These are phyloP conservation scores for Vidua chalybeata DNA, from an alignment of 2,113 vertebrate genomes.

Conservation along the genomic window DNA sequence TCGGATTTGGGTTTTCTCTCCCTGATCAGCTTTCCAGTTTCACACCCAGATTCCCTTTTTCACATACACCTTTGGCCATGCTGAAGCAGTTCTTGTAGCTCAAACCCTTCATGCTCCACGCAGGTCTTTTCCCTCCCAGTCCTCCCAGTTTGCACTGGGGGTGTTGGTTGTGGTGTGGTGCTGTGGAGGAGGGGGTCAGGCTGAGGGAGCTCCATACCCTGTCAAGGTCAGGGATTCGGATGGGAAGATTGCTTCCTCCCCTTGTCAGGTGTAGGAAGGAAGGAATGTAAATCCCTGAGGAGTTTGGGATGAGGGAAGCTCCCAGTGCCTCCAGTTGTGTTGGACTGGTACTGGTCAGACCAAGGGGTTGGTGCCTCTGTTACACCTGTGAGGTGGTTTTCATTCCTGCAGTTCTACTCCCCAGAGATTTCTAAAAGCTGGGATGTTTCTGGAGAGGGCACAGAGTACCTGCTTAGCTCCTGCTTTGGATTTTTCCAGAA, in stretches of 20 bases:
- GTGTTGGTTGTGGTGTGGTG: neutral
- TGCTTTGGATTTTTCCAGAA: neutral
- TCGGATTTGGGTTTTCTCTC: neutral
- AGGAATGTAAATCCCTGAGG: neutral
- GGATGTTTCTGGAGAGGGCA: neutral
- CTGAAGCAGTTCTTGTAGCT: neutral
- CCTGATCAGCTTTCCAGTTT: too few relatives aligned
- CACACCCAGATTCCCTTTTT: neutral
- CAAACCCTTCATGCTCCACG: rapidly evolving
- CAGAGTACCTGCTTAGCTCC: neutral
- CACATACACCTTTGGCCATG: neutral
- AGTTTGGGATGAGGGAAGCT: neutral
- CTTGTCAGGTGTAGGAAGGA: neutral
- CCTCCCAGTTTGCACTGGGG: neutral
- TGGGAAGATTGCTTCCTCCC: neutral
- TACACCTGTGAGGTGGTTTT: neutral
- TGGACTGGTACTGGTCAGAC: neutral
- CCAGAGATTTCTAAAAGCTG: rapidly evolving
- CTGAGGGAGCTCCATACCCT: neutral
- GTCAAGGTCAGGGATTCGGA: too few relatives aligned
- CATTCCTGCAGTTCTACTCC: neutral
- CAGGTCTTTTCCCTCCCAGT: neutral
- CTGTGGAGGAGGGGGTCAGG: neutral
- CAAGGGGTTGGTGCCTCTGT: neutral
- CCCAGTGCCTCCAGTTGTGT: neutral